Evolutionary conservation across 2,888 invertebrate genomes (phyloP), one percentile per base, ranked within the genome.

Genomic region (Glaucopsyche alexis): DNA sequence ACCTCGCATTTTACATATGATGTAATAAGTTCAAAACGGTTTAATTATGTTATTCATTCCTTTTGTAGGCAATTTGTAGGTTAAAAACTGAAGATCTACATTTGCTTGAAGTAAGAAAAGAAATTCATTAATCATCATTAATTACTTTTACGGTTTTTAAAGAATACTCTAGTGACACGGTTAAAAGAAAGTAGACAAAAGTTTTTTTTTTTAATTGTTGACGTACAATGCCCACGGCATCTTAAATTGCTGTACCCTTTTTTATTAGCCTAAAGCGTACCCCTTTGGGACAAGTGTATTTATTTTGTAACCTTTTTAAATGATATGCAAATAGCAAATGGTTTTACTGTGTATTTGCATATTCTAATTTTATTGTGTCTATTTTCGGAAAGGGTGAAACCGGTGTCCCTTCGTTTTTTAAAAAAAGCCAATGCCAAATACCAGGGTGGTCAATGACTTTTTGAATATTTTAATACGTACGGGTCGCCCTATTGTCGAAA

Each of bases 291-390:
- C 47, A 47, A 29, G 11, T 60, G 29, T 69, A 49, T 69, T 69
- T 69, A 47, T 69, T 69, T 69, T 69, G 47, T 47, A 69, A 29
- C 69, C 67, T 49, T 69, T 69, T 69, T 38, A 69, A 69, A 69
- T 69, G 16, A 16, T 19, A 42, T 47, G 49, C 69, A 69, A 69
- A 69, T 69, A 47, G 49, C 29, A 6, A 47, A 47, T 13, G 29
- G 11, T 42, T 69, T 69, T 69, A 49, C 49, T 19, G 69, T 7
- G 19, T 47, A 69, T 69, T 69, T 69, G 69, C 69, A 69, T 69
- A 69, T 69, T 67, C 16, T 67, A 67, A 42, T 67, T 49, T 69
- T 69, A 49, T 49, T 69, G 47, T 67, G 47, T 19, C 49, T 14
- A 29, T 42, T 67, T 67, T 67, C 69, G 49, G 49, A 49, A 69